Evolutionary conservation across 2,797 vertebrate genomes (phyloP), one percentile per base, ranked within the genome.

Genomic region (Tenualosa thibaudeaui): DNA sequence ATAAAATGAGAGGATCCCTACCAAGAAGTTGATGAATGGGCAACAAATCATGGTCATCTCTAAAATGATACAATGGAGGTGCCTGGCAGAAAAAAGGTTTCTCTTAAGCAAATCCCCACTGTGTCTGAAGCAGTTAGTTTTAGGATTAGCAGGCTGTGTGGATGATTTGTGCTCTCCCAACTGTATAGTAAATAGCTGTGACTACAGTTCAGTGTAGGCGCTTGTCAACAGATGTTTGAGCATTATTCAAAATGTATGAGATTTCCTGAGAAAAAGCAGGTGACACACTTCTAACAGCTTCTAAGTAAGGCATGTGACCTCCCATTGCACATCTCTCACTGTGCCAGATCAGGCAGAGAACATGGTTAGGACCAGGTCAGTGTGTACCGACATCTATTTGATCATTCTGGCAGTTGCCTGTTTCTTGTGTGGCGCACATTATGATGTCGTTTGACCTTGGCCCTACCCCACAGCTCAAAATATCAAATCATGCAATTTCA

Each of bases 211-310:
- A 46, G 71, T 22, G 17, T 22, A 40, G 71, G 15, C 17, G 2
- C 71, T 9, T 37, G 22, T 46, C 17, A 78, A 78, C 71, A 78
- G 71, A 78, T 78, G 71, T 46, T 37, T 78, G 12, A 78, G 71
- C 71, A 78, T 78, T 78, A 46, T 46, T 46, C 40, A 78, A 78
- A 78, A 78, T 78, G 71, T 46, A 43, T 78, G 71, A 78, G 17
- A 78, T 78, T 19, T 43, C 46, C 71, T 78, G 71, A 43, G 71
- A 17, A 78, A 78, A 78, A 46, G 7, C 71, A 78, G 37, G 22
- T 46, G 40, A 46, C 71, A 78, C 71, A 78, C 71, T 78, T 43
- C 7, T 40, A 43, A 5, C 40, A 78, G 22, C 37, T 49, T 5
- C 68, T 58, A n/a, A 58, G 31, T 31, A 15, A 78, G 17, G 40